phyloP scores from a whole-genome alignment of 2,888 invertebrate species.

The Clistopyga incitator region DNA sequence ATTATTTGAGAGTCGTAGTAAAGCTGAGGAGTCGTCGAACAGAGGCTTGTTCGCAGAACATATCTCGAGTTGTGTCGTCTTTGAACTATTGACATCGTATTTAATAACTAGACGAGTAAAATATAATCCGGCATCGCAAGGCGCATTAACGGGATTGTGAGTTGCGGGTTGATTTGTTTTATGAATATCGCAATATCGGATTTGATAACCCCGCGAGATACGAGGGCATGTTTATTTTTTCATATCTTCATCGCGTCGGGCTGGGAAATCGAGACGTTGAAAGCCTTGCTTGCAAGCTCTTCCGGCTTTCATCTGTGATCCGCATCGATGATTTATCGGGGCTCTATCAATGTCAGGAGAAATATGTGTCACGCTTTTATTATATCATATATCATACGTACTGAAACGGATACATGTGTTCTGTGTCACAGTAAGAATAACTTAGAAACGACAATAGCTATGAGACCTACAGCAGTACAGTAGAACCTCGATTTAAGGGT shows the following conservation, averaged over 20 bases:
- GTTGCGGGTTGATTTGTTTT: not conserved
- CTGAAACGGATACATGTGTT: conserved; percentile 1
- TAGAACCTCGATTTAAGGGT: not conserved
- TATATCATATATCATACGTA: conserved; percentile 9
- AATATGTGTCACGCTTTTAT: conserved; percentile 27
- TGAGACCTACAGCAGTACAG: not conserved
- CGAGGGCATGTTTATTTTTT: not conserved
- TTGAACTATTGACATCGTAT: conserved; percentile 51
- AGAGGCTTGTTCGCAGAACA: not conserved
- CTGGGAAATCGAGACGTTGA: not conserved
- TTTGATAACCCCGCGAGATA: conserved; percentile 32
- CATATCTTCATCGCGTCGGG: conserved; percentile 18
- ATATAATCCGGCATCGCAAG: not conserved
- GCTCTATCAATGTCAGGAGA: conserved; percentile 11
- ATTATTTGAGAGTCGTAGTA: not conserved
- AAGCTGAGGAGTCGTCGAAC: not conserved
- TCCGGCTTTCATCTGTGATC: conserved; percentile 12
- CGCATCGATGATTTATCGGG: conserved; percentile 43
- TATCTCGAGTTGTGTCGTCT: not conserved
- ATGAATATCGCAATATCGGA: not conserved
- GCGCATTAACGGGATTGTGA: not conserved
- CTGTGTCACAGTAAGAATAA: conserved; percentile 6
- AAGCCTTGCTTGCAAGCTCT: not conserved
- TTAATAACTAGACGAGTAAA: conserved; percentile 11
- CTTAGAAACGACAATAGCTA: not conserved